A percentile compares a stretch with the other conserved stretches of the same genome.
Evolutionary conservation across 2,113 vertebrate genomes (phyloP).

Genomic region (Trichechus manatus): DNA sequence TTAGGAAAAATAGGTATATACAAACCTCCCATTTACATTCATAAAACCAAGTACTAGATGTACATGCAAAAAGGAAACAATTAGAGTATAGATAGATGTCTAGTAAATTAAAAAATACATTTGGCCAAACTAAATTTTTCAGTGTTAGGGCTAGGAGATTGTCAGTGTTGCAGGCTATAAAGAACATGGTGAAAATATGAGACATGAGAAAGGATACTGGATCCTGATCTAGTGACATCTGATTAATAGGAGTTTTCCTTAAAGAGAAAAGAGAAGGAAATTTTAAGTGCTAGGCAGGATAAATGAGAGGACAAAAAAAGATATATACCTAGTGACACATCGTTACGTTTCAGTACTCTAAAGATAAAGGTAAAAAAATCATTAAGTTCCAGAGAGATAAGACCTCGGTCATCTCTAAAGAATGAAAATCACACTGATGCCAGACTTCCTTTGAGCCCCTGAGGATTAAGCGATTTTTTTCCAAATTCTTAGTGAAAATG

Average conservation of each 20-base stretch:
- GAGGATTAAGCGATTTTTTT: not conserved
- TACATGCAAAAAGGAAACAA: not conserved
- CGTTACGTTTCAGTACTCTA: not conserved
- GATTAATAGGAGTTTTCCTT: not conserved
- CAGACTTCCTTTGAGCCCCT: not conserved
- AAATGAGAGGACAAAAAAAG: not conserved
- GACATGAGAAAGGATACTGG: not conserved
- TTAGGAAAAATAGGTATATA: not conserved
- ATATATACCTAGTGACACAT: not conserved
- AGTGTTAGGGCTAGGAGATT: not conserved
- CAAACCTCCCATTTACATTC: not conserved
- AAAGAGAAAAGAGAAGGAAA: not conserved
- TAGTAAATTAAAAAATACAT: not conserved
- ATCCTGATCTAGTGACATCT: not conserved
- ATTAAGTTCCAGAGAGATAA: not conserved
- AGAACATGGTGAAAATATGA: not conserved
- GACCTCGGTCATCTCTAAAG: not conserved
- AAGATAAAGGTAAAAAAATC: not conserved
- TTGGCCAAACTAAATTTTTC: not conserved
- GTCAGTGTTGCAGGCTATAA: not conserved
- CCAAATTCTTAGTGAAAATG: not conserved
- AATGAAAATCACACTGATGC: not conserved
- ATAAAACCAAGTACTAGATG: not conserved
- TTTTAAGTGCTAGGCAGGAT: not conserved
- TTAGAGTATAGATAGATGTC: not conserved